Base-by-base conservation (phyloP, 2,888 invertebrate species). In the Galeopsomyia nigrocyanea region DNA sequence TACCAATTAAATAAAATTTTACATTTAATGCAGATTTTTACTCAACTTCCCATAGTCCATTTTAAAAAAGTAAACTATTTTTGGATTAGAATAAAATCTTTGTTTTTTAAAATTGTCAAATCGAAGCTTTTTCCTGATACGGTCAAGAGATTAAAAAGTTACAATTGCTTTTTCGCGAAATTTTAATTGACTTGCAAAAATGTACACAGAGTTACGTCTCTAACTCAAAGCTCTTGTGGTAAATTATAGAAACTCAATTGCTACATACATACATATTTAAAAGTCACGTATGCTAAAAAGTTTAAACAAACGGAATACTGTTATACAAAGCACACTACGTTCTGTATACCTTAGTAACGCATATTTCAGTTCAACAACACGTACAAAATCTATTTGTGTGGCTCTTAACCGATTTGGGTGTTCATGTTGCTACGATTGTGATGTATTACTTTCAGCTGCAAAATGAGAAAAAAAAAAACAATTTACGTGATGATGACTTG, bases 311-410 rank as follows among this genome's bases (percentile, higher is more conserved):
- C 22, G 56, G 63, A 70, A 70, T 70, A 70, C 70, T 70, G 64
- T 70, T 70, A 70, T 58, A 39, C 17, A 39, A 68, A 65, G 60
- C 64, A 65, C 56, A 61, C 61, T 68, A 39, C 17, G 53, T 46
- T 64, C n/a, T 58, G 62, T 22, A 68, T 68, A 19, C 21, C 17
- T 56, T 68, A 49, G 17, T 60, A 72, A 72, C 57, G 14, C 16
- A 68, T 55, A 72, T 72, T 58, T 67, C 47, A 67, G 53, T 51
- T 56, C 55, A 67, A 68, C 61, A 68, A 68, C 64, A 68, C 68
- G 68, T 73, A 73, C 58, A 73, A 64, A 72, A 58, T 53, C 60
- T 71, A 66, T 61, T 68, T 22, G 47, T 61, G 39, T 57, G 57
- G 39, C 31, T 61, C 13, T 31, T 66, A 50, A 65, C 61, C 39